Conservation (phyloP, 1,140 invertebrate species). For the Macrosteles quadrilineatus region DNA sequence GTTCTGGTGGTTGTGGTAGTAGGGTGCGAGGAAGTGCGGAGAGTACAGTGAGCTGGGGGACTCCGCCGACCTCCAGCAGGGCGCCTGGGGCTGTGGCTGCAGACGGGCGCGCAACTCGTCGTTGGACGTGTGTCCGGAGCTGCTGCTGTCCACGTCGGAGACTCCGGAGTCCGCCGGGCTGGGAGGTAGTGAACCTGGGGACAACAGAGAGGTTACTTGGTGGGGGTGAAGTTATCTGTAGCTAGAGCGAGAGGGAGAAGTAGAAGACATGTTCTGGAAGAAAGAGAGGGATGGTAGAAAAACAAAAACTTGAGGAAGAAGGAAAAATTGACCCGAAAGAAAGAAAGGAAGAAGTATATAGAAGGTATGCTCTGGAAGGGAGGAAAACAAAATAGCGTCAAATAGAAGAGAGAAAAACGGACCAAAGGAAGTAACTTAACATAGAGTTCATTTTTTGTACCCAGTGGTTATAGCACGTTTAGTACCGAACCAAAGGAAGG, state of each 20-base stretch:
- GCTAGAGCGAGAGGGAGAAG: neutral
- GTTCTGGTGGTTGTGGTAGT: conserved; percentile 32
- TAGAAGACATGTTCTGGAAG: neutral
- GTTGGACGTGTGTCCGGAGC: conserved; percentile 83
- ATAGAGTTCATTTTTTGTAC: too few relatives aligned
- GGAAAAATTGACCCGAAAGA: too few relatives aligned
- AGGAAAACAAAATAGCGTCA: too few relatives aligned
- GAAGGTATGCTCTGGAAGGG: too few relatives aligned
- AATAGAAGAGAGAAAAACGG: too few relatives aligned
- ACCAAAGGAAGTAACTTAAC: too few relatives aligned
- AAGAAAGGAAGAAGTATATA: too few relatives aligned
- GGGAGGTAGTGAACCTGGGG: conserved; percentile 85
- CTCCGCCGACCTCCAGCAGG: conserved; percentile 41
- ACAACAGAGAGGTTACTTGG: neutral
- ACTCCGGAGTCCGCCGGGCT: conserved; percentile 97
- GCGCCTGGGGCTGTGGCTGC: conserved; percentile 54
- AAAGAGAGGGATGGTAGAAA: too few relatives aligned
- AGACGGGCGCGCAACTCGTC: conserved; percentile 84
- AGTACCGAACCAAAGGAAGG: too few relatives aligned
- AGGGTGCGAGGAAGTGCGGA: conserved; percentile 40
- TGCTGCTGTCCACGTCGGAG: conserved; percentile 93
- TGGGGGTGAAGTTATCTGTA: neutral
- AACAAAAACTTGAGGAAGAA: too few relatives aligned
- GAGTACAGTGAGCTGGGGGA: conserved; percentile 36
- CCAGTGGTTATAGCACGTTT: too few relatives aligned